These are phyloP conservation scores for Oncorhynchus keta DNA, from an alignment of 2,113 vertebrate species.

Conservation along the genomic window DNA sequence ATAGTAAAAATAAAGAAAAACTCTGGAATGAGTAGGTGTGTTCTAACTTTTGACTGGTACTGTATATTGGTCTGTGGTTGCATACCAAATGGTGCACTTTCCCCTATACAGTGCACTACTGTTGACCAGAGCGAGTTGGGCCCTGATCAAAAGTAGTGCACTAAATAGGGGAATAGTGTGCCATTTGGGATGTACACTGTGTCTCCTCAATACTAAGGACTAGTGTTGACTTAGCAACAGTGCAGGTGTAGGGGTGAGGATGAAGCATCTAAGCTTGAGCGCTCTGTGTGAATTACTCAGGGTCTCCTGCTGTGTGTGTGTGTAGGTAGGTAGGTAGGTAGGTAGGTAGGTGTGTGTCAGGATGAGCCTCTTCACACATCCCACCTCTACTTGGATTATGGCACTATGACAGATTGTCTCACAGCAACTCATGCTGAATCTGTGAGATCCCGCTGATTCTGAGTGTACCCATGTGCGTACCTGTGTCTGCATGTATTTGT, in stretches of 20 bases:
- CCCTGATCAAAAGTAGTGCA: too few relatives aligned
- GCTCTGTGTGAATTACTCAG: constrained; percentile 66
- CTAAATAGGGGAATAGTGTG: too few relatives aligned
- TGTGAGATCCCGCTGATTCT: not conserved
- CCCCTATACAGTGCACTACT: too few relatives aligned
- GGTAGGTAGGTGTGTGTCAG: constrained; percentile 9
- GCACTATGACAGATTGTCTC: constrained; percentile 45
- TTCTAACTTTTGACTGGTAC: too few relatives aligned
- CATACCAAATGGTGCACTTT: too few relatives aligned
- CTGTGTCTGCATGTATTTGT: constrained; percentile 8
- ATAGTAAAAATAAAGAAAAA: too few relatives aligned
- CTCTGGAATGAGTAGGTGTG: too few relatives aligned
- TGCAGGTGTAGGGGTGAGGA: not conserved
- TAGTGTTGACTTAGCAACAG: not conserved
- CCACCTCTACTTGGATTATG: constrained; percentile 45
- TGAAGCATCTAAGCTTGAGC: constrained; percentile 6
- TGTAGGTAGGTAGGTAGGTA: not conserved
- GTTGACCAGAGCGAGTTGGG: too few relatives aligned
- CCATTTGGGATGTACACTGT: too few relatives aligned
- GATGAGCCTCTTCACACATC: constrained; percentile 66
- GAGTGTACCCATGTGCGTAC: not conserved
- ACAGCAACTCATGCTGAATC: not conserved
- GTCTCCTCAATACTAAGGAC: too few relatives aligned
- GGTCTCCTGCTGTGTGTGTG: constrained; percentile 34
- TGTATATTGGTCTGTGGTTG: too few relatives aligned